Evolutionary conservation across 2,797 vertebrate genomes (phyloP).

Genomic region (Melanotaenia nigrans): DNA sequence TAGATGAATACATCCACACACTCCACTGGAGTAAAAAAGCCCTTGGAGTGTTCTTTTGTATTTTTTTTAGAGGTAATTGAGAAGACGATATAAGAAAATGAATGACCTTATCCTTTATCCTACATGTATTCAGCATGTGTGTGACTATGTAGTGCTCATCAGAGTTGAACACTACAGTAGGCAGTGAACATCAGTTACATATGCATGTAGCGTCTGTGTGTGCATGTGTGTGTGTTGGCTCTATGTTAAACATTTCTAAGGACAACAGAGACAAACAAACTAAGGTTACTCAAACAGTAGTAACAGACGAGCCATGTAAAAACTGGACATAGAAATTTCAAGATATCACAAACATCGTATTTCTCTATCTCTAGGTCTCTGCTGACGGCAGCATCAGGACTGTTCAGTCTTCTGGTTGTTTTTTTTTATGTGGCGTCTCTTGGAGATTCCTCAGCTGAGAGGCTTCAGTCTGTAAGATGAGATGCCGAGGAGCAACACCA

Average conservation of each 20-base stretch:
- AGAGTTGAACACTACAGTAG: constrained; percentile 56
- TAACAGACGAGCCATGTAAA: constrained; percentile 76
- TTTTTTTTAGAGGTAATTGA: constrained; percentile 56
- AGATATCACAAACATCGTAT: constrained; percentile 78
- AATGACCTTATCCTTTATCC: constrained; percentile 49
- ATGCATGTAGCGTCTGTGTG: constrained; percentile 34
- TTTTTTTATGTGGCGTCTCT: constrained; percentile 31
- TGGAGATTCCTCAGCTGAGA: constrained; percentile 34
- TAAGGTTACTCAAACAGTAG: constrained; percentile 70
- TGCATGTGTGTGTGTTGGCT: constrained; percentile 51
- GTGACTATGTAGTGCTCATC: constrained; percentile 40
- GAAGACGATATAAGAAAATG: constrained; percentile 66
- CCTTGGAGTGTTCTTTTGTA: constrained; percentile 67
- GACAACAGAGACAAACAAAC: constrained; percentile 68
- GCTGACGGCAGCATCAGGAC: constrained; percentile 50
- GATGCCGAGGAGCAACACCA: constrained; percentile 63
- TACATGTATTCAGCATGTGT: constrained; percentile 51
- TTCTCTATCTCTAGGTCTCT: constrained; percentile 68
- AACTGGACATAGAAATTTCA: constrained; percentile 79
- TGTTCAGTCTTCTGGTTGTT: constrained; percentile 11
- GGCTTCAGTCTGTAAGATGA: constrained; percentile 48
- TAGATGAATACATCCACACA: constrained; percentile 48
- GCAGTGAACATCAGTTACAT: constrained; percentile 66
- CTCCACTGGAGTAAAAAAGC: constrained; percentile 70
- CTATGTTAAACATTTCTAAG: constrained; percentile 71